Conservation (phyloP, 2,888 invertebrate species). For the Crioceris asparagi region DNA sequence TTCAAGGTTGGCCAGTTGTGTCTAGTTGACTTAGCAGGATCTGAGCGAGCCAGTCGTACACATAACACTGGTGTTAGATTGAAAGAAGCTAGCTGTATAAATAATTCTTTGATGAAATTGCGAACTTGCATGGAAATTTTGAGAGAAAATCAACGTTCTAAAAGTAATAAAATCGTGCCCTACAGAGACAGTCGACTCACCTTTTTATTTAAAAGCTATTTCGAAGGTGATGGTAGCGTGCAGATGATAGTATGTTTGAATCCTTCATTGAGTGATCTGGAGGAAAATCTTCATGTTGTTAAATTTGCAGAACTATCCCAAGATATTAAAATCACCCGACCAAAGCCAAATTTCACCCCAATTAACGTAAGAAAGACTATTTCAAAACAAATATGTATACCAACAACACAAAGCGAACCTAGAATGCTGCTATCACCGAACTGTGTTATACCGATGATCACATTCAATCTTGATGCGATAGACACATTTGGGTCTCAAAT, state of each 20-base stretch:
- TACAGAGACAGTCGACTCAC: not conserved
- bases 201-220: not conserved
- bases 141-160: not conserved
- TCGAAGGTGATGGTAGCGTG: not conserved
- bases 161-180: not conserved
- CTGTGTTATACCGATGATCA: too few relatives aligned
- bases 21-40: not conserved
- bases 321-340: not conserved
- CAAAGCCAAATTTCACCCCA: too few relatives aligned
- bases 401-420: too few relatives aligned
- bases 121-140: not conserved
- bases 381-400: too few relatives aligned
- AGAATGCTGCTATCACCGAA: too few relatives aligned
- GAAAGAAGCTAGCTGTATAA: not conserved
- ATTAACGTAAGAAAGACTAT: too few relatives aligned
- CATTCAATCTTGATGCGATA: too few relatives aligned
- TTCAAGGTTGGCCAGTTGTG: not conserved
- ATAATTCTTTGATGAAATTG: not conserved
- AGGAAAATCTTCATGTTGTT: not conserved
- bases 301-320: not conserved
- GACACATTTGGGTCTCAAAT: too few relatives aligned
- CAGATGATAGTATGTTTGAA: not conserved
- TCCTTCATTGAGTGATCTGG: not conserved
- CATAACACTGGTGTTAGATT: not conserved
- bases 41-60: not conserved